Evolutionary conservation across 1,140 invertebrate species (phyloP), one percentile per base, ranked within the genome.

Genomic region (Lasaia peninsularis): DNA sequence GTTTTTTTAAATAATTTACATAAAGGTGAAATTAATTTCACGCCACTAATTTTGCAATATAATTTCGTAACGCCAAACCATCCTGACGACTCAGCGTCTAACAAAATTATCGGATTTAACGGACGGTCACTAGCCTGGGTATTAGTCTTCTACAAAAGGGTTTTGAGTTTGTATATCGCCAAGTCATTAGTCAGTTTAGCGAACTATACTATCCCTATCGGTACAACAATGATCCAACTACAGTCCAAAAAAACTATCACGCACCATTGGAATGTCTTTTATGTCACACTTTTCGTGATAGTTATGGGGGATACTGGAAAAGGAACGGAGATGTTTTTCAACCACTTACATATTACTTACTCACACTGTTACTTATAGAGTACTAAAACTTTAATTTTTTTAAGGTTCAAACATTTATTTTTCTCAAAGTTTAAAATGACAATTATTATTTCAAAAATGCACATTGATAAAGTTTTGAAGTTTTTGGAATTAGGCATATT

Each of bases 211-310:
- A 60, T 56, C 60, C 61, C 58, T 58, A 55, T 65, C 56, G 52
- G 56, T 54, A 52, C 56, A 62, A 66, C 34, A 65, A 60, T 55
- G 52, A 60, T 40, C 58, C 53, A 62, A 67, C 49, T 60, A 60
- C 57, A 63, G 52, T 63, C 54, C 62, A 60, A 73, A 67, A 63
- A 48, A 69, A 65, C 60, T 63, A 55, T 62, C 60, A 61, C 69
- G 66, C 62, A 65, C 59, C 57, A 56, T 60, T 63, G 58, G 56
- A 65, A 68, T 63, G 62, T 64, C 62, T 56, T 54, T 58, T 32
- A 28, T 28, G 24, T 28, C 33, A n/a, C 16, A 52, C 44, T 48
- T n/a, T 48, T 48, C 20, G 44, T 48, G 11, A 48, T 48, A 48
- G 20, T 24, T 12, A 11, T 21, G 11, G 44, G 44, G 44, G 44